Base-by-base conservation (phyloP, 2,797 vertebrate genomes). In the Tarsius wallacei region DNA sequence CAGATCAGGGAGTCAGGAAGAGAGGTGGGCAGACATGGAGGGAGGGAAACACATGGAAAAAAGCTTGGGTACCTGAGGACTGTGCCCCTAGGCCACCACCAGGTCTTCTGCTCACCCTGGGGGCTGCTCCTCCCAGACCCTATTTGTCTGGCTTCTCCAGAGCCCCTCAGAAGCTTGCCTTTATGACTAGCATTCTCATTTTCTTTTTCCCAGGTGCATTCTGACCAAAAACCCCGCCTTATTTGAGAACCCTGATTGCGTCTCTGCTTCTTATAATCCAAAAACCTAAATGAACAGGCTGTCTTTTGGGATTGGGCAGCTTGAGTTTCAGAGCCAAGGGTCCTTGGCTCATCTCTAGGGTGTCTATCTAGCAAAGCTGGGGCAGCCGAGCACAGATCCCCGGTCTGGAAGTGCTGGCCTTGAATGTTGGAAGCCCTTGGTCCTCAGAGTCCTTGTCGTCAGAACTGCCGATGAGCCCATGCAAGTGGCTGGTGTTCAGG, bases 381-480 rank as follows among this genome's bases (percentile, higher is more conserved):
- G 47, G 13, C 19, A 88, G 33, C 24, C n/a, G 55, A 87, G 31
- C 49, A 42, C 13, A 5, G 42, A 2, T 22, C 17, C 31, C 14
- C 1, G 7, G 31, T 9, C 47, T 55, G 13, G 17, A 91, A 82
- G 10, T 55, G 31, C 21, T 49, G 9, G 63, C 28, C 53, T 71
- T 57, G 24, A 87, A 74, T 26, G n/a, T 15, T n/a, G 0, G 0
- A 55, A 42, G 26, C 1, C 19, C 26, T n/a, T 57, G 2, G n/a
- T 80, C 36, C 87, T 36, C 7, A 42, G n/a, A 63, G 61, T 55
- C 55, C 31, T 90, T n/a, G 5, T 28, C 36, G 5, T 59, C 15
- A 17, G 61, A 57, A 63, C 21, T 92, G 82, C 47, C 19, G 2
- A 36, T 7, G 24, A 88, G 15, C 47, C 57, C 11, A 7, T 11